Evolutionary conservation across 2,797 vertebrate species (phyloP).

Genomic region (Platalea minor): DNA sequence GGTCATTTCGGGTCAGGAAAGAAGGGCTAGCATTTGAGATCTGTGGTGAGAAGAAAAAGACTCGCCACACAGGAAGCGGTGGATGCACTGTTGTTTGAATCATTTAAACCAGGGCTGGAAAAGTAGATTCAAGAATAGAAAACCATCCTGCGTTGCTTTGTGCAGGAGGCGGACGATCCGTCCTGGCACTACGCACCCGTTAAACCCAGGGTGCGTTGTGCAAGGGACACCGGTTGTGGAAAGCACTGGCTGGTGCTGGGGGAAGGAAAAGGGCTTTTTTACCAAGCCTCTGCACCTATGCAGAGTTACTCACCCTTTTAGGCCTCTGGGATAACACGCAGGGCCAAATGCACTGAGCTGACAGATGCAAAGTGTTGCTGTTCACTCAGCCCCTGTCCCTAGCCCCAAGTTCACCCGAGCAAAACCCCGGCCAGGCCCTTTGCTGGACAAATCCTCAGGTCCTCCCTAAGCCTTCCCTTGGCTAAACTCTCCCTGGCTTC

Average conservation of each 20-base stretch:
- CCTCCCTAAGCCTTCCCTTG: background rate
- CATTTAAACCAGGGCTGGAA: background rate
- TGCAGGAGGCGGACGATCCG: rapidly evolving
- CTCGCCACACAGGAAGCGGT: background rate
- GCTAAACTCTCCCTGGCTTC: background rate
- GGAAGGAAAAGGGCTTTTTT: background rate
- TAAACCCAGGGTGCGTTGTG: rapidly evolving
- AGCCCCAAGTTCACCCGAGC: background rate
- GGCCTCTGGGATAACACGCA: rapidly evolving
- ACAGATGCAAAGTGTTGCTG: background rate
- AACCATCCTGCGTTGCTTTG: rapidly evolving
- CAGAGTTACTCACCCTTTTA: background rate
- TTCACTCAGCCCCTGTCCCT: background rate
- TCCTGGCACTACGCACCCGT: rapidly evolving
- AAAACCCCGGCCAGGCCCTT: background rate
- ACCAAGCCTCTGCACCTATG: rapidly evolving
- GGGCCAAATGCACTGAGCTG: rapidly evolving
- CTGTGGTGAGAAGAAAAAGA: background rate
- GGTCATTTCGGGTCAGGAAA: background rate
- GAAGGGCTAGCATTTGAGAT: background rate
- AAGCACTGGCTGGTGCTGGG: background rate
- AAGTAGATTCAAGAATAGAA: background rate
- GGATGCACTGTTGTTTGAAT: background rate
- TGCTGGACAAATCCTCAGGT: background rate
- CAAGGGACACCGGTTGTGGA: background rate